These are phyloP conservation scores for Drosophila lacicola DNA, from an alignment of 2,888 invertebrate species.

Conservation along the genomic window DNA sequence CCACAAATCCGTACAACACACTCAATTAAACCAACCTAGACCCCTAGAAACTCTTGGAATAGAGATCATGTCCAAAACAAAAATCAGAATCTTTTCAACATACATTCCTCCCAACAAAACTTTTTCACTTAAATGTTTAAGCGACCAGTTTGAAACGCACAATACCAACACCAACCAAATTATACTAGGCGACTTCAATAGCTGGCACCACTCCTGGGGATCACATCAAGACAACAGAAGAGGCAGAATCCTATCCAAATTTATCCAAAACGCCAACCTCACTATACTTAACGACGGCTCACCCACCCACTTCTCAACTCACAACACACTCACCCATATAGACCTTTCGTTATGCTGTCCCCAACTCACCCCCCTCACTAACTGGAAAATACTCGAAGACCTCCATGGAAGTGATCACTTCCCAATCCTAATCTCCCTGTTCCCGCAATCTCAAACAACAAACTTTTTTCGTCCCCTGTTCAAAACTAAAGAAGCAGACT, in stretches of 20 bases:
- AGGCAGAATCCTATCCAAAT: slow-evolving; percentile 17
- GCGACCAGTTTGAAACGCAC: neutral
- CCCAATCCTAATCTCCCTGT: slow-evolving; percentile 18
- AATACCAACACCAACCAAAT: slow-evolving; percentile 8
- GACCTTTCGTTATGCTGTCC: slow-evolving; percentile 4
- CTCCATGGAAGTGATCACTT: slow-evolving; percentile 31
- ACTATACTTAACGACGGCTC: slow-evolving; percentile 15
- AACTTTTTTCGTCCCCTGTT: slow-evolving; percentile 4
- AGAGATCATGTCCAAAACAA: slow-evolving; percentile 12
- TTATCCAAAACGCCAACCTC: slow-evolving; percentile 1
- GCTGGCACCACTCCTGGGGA: slow-evolving; percentile 12
- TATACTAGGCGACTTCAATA: slow-evolving; percentile 4
- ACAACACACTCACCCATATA: slow-evolving; percentile 10
- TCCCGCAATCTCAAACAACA: slow-evolving; percentile 4
- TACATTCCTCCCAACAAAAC: slow-evolving; percentile 1
- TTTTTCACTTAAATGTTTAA: neutral
- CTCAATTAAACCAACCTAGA: neutral
- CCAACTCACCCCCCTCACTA: slow-evolving; percentile 5
- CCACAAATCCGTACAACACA: slow-evolving; percentile 1
- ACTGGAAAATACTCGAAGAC: slow-evolving; percentile 19
- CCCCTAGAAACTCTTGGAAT: slow-evolving; percentile 5
- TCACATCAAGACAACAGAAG: slow-evolving; percentile 5
- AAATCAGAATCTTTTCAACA: slow-evolving; percentile 4
- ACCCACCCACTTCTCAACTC: slow-evolving; percentile 11
- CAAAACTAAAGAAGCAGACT: slow-evolving; percentile 20